These are phyloP conservation scores for Bombus cullumanus DNA, from an alignment of 1,140 invertebrate species.

Conservation along the genomic window DNA sequence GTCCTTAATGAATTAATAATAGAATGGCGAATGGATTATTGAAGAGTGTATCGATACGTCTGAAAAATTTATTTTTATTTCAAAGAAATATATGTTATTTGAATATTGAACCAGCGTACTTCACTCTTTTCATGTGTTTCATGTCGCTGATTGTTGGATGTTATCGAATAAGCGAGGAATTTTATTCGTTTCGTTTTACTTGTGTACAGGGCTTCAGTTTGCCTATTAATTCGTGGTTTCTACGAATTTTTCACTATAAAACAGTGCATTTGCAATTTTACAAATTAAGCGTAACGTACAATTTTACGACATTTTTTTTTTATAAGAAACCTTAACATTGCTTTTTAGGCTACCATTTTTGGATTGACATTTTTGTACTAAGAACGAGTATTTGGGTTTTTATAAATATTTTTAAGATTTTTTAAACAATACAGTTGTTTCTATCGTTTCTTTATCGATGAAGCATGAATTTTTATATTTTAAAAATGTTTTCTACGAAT, in stretches of 20 bases:
- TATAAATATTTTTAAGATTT: background rate
- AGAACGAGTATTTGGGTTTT: background rate
- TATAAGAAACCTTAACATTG: background rate
- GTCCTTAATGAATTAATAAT: background rate
- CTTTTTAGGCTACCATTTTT: background rate
- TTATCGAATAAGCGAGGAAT: background rate
- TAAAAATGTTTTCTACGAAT: slow-evolving; percentile 6
- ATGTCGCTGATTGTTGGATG: background rate
- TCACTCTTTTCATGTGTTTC: background rate
- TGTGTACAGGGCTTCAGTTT: background rate
- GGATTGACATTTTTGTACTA: too few relatives aligned
- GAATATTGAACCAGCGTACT: background rate
- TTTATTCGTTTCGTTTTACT: background rate
- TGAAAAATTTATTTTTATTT: background rate
- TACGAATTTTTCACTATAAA: background rate
- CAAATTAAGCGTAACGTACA: background rate
- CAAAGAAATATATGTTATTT: background rate
- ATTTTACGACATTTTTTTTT: background rate
- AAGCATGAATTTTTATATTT: slow-evolving; percentile 33
- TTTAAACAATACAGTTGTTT: background rate
- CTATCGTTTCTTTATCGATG: slow-evolving; percentile 17
- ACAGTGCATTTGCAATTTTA: background rate
- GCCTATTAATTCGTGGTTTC: background rate
- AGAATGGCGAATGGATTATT: background rate
- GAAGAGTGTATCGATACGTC: background rate